Percentiles rank a stretch among this genome's conserved stretches.
These are phyloP conservation scores for Sus scrofa DNA, from an alignment of 2,113 vertebrate genomes.

Conservation along the genomic window T2T-Sscrofa CM000819.6:4731501-4732000, in stretches of 20 bases:
- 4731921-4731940: no score
- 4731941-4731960: neutral
- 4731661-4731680: neutral
- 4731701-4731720: neutral
- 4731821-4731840: no score
- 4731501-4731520: accelerated
- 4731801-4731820: neutral
- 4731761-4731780: neutral
- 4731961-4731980: neutral
- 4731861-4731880: no score
- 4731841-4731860: neutral
- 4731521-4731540: neutral
- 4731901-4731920: accelerated
- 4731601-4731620: neutral
- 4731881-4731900: neutral
- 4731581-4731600: neutral
- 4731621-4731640: accelerated
- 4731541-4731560: neutral
- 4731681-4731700: neutral
- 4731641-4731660: neutral
- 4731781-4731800: neutral
- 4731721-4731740: neutral
- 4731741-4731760: neutral
- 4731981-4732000: neutral
- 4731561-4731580: neutral